phyloP scores from a whole-genome alignment of 2,113 vertebrate species.

The Peucedramus taeniatus region DNA sequence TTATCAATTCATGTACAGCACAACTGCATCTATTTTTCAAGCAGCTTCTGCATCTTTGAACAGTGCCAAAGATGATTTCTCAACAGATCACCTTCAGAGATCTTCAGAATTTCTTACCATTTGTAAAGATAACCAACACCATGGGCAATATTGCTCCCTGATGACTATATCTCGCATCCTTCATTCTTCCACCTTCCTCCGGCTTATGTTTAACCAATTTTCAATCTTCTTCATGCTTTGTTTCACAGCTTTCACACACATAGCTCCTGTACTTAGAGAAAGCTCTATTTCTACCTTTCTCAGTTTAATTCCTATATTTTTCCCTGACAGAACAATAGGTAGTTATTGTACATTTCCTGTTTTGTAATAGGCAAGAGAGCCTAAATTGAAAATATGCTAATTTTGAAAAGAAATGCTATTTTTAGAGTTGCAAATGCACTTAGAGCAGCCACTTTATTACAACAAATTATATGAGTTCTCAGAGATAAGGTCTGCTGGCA shows the following conservation, averaged over 20 bases:
- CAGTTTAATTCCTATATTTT: not conserved
- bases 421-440: constrained; percentile 26
- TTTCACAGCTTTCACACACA: not conserved
- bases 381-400: constrained; percentile 40
- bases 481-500: not conserved
- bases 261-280: not conserved
- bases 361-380: not conserved
- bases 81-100: not conserved
- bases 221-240: not conserved
- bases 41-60: not conserved
- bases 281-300: not conserved
- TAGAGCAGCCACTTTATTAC: not conserved
- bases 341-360: not conserved
- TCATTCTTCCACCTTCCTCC: not conserved
- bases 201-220: not conserved
- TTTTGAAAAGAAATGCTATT: constrained; percentile 16
- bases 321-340: not conserved
- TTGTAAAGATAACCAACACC: not conserved
- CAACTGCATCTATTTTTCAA: not conserved
- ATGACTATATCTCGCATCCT: not conserved
- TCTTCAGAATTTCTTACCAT: not conserved
- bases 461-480: not conserved
- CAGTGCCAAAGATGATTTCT: not conserved
- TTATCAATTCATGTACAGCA: not conserved
- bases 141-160: not conserved